phyloP scores from a whole-genome alignment of 2,888 invertebrate species.

The Diarsia brunnea region DNA sequence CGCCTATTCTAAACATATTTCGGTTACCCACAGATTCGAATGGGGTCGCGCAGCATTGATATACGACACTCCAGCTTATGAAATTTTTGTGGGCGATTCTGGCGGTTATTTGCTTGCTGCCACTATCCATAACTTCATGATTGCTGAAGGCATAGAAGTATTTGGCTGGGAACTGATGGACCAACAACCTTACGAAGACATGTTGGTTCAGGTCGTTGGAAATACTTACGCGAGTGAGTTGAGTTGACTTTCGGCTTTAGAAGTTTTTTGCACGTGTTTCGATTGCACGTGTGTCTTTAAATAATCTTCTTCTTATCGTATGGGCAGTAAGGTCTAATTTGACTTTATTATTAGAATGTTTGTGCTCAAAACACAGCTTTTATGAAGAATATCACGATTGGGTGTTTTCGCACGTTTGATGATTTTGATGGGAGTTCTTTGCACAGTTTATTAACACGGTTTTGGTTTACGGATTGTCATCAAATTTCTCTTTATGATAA shows the following conservation, averaged over 20 bases:
- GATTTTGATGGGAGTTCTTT: constrained; percentile 21
- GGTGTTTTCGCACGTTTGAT: constrained; percentile 50
- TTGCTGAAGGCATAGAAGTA: constrained; percentile 76
- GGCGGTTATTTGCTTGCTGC: constrained; percentile 95
- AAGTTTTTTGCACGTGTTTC: background rate
- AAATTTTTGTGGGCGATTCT: constrained; percentile 92
- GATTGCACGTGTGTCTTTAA: background rate
- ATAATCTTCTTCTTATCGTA: background rate
- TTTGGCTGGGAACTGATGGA: constrained; percentile 81
- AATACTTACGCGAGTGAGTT: constrained; percentile 90
- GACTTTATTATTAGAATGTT: background rate
- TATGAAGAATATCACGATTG: constrained; percentile 33
- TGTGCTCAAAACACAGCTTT: constrained; percentile 19
- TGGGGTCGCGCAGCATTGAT: constrained; percentile 94
- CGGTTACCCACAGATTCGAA: constrained; percentile 89
- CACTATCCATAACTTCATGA: constrained; percentile 92
- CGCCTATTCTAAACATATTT: constrained; percentile 42
- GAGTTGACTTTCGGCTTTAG: constrained; percentile 38
- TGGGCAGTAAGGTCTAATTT: background rate
- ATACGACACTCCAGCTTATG: constrained; percentile 94
- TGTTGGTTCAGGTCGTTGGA: constrained; percentile 87
- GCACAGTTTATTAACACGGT: constrained; percentile 42
- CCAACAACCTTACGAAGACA: constrained; percentile 86
- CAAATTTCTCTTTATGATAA: background rate
- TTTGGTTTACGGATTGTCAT: constrained; percentile 13